Base-by-base conservation (phyloP, 2,888 invertebrate genomes). In the Phortica magna region DNA sequence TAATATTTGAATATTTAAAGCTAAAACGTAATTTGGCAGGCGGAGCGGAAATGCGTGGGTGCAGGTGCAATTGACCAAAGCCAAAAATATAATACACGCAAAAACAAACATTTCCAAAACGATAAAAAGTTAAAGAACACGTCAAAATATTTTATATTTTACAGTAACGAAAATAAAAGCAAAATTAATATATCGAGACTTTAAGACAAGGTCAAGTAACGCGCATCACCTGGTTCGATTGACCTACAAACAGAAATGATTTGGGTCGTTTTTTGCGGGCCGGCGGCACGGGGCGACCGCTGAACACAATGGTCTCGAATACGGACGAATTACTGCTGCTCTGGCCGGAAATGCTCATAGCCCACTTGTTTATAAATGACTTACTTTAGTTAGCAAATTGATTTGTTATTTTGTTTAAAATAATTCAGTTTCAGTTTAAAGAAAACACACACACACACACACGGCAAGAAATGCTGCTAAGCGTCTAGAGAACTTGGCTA, bases 341-440 rank as follows among this genome's bases (percentile, higher is more conserved):
- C 74, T 87, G 84, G 61, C 89, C 91, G 80, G 91, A 91, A 79
- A 88, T 86, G 78, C 88, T 90, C 92, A 92, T 91, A 31, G 31
- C 41, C 0, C 55, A 55, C n/a, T 55, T 78, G 48, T 48, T 57
- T 12, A 2, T 12, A 39, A 22, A 41, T 43, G 48, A 48, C 48
- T 48, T 48, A 31, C 31, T 19, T 64, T 31, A 64, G 22, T 64
- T 31, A 17, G 42, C n/a, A 48, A 48, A 48, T 48, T 14, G 48
- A 5, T 48, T 12, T 48, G 14, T 48, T 48, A 48, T 48, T 64
- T 39, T 67, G 67, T 42, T 67, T 31, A 31, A 31, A 31, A 31
- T 1, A 31, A 31, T 1, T 31, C 31, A 31, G 1, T 31, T 31
- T 31, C 2, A 31, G 0, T 31, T 1, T 4, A 31, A 31, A 31